These are phyloP conservation scores for Labeo rohita DNA, from an alignment of 2,113 vertebrate species.

Conservation along the genomic window DNA sequence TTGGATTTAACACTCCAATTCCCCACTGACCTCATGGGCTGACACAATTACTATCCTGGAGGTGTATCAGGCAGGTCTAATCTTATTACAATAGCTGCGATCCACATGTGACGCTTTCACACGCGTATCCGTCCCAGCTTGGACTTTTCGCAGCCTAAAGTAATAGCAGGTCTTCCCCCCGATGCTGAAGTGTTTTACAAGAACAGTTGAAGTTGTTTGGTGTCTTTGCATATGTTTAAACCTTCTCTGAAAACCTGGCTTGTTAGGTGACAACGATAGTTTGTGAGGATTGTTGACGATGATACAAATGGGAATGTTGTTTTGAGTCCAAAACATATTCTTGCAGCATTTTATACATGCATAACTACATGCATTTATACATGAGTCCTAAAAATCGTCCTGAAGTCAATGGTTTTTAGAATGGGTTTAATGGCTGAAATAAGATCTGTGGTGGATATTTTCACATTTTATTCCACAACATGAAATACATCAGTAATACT, in stretches of 20 bases:
- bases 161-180: neutral
- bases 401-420: neutral
- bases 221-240: neutral
- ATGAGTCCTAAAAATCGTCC: neutral
- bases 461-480: too few species aligned
- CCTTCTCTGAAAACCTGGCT: neutral
- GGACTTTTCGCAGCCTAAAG: slow-evolving; percentile 15
- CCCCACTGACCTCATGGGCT: slow-evolving; percentile 74
- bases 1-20: slow-evolving; percentile 80
- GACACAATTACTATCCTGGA: slow-evolving; percentile 75
- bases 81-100: slow-evolving; percentile 30
- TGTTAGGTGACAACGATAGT: neutral
- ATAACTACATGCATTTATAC: too few species aligned
- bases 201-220: neutral
- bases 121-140: slow-evolving; percentile 18
- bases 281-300: neutral
- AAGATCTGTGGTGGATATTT: neutral
- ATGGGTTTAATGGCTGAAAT: neutral
- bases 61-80: slow-evolving; percentile 55
- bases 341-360: too few species aligned
- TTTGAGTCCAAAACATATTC: too few species aligned
- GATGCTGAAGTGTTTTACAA: neutral
- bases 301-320: too few species aligned
- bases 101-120: neutral
- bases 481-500: too few species aligned